Percentiles rank a stretch among this genome's conserved stretches.
Evolutionary conservation across 1,140 invertebrate species (phyloP).

Genomic region (Listronotus bonariensis): DNA sequence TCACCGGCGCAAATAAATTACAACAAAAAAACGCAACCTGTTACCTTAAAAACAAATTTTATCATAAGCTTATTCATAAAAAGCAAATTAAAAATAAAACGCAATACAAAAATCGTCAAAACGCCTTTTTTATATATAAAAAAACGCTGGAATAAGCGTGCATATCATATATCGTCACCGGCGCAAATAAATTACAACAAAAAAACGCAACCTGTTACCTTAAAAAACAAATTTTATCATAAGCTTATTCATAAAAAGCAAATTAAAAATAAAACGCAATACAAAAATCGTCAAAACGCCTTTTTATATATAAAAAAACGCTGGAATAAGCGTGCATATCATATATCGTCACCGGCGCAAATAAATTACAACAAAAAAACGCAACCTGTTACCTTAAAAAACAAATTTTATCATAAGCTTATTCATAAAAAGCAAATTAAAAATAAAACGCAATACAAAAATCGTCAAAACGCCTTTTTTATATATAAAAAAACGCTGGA

Average conservation of each 20-base stretch:
- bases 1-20: no score
- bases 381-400: not conserved
- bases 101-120: conserved; percentile 12
- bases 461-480: conserved; percentile 9
- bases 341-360: no score
- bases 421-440: conserved; percentile 20
- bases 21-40: not conserved
- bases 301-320: not conserved
- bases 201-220: not conserved
- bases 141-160: no score
- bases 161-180: no score
- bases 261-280: not conserved
- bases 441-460: conserved; percentile 14
- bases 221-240: conserved; percentile 17
- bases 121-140: conserved; percentile 5
- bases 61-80: conserved; percentile 28
- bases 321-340: no score
- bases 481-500: no score
- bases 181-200: no score
- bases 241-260: conserved; percentile 27
- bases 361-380: not conserved
- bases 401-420: conserved; percentile 23
- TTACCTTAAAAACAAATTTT: not conserved
- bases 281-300: conserved; percentile 18
- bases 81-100: conserved; percentile 14